Base-by-base conservation (phyloP, 1,140 invertebrate species). In the Drosophila tristis region DNA sequence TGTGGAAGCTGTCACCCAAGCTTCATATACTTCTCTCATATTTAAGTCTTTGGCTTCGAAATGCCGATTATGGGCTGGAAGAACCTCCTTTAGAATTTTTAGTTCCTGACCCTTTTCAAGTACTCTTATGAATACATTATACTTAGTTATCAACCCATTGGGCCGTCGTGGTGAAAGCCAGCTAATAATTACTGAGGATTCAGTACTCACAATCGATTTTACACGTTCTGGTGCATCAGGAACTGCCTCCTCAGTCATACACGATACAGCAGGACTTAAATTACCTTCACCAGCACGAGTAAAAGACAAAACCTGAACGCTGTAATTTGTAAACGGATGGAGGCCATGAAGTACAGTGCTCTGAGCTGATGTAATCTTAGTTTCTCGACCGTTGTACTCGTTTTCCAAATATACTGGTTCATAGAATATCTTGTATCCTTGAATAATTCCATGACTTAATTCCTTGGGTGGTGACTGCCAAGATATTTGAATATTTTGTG, bases 381-480 rank as follows among this genome's bases (percentile, higher is more conserved):
- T 94, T 82, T 95, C 94, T 4, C 93, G 91, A 2, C 53, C 91
- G 91, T 93, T 93, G 71, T 93, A 93, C 61, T 95, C 94, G 9
- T 92, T 93, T 4, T 94, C 94, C 4, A 93, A 93, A 13, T 94
- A 93, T 35, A 93, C 94, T 9, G 95, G 94, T 51, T 96, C 96
- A 90, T 96, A 97, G 26, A 96, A 93, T 45, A 97, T 92, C 91
- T 96, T 96, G 93, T 97, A 97, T 1, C 96, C 96, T 80, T 96
- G 95, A 43, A 97, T 94, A 50, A 96, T 93, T 9, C 97, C 97
- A 78, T 97, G 95, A 77, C 94, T 93, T 42, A 94, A 94, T 61
- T 95, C 94, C 25, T 94, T 92, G 2, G 95, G 95, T 1, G 96
- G 96, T 2, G 96, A 94, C 55, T 94, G 94, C 96, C 96, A 97